Percentiles rank a stretch among this genome's conserved stretches.
These are phyloP conservation scores for Amphipoea lucens DNA, from an alignment of 2,888 invertebrate species.

Conservation along the genomic window DNA sequence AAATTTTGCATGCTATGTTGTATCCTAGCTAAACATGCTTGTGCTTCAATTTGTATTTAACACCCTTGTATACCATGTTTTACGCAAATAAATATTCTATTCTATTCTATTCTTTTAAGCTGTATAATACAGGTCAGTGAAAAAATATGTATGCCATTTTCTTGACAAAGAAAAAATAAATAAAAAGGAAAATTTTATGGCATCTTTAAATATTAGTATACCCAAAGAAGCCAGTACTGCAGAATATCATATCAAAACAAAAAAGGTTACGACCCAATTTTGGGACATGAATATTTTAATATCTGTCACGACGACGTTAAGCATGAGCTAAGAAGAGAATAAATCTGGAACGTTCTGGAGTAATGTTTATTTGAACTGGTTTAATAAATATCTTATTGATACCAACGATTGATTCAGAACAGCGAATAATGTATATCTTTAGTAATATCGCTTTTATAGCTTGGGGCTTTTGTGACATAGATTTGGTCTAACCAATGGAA, in stretches of 20 bases:
- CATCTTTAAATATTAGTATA: background rate
- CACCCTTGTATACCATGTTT: too few species aligned
- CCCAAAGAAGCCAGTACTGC: background rate
- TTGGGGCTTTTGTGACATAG: background rate
- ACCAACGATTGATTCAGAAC: background rate
- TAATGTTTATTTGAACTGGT: slow-evolving; percentile 7
- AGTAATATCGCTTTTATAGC: background rate
- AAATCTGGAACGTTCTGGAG: slow-evolving; percentile 5
- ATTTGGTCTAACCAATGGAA: background rate
- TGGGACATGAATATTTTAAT: slow-evolving; percentile 34
- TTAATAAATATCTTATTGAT: background rate
- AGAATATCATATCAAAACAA: background rate
- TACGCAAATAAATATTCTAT: too few species aligned
- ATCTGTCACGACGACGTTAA: slow-evolving; percentile 11
- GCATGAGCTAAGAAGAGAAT: slow-evolving; percentile 3
- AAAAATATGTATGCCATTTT: background rate
- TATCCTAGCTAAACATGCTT: too few species aligned
- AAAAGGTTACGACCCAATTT: background rate
- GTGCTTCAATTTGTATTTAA: too few species aligned
- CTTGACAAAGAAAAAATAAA: background rate
- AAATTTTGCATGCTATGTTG: too few species aligned
- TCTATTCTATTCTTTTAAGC: too few species aligned
- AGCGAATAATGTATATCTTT: slow-evolving; percentile 2
- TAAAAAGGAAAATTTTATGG: background rate
- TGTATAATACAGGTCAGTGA: too few species aligned